Percentiles rank a stretch among this genome's conserved stretches.
Evolutionary conservation across 2,113 vertebrate species (phyloP).

Genomic region (western clawed frog (Xenopus tropicalis)): UCB_Xtro_10.0 CM004449.2:64397501-64398000

Average conservation of each 20-base stretch:
- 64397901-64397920: too few relatives aligned
- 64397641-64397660: conserved; percentile 85
- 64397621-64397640: conserved; percentile 59
- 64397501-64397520: conserved; percentile 18
- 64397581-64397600: conserved; percentile 21
- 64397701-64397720: conserved; percentile 94
- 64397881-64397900: too few relatives aligned
- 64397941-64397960: too few relatives aligned
- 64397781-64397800: conserved; percentile 54
- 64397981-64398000: too few relatives aligned
- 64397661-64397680: conserved; percentile 98
- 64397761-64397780: conserved; percentile 50
- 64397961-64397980: too few relatives aligned
- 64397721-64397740: conserved; percentile 63
- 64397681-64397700: conserved; percentile 99
- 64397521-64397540: conserved; percentile 25
- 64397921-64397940: too few relatives aligned
- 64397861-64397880: neutral
- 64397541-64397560: conserved; percentile 23
- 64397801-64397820: conserved; percentile 56
- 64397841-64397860: conserved; percentile 42
- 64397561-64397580: conserved; percentile 26
- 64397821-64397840: conserved; percentile 48
- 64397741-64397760: conserved; percentile 46
- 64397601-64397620: conserved; percentile 22